Evolutionary conservation across 35 echinoderm and acorn worm species (phyloP), one percentile per base, ranked within the genome.

Genomic region (Hemicentrotus pulcherrimus): DNA sequence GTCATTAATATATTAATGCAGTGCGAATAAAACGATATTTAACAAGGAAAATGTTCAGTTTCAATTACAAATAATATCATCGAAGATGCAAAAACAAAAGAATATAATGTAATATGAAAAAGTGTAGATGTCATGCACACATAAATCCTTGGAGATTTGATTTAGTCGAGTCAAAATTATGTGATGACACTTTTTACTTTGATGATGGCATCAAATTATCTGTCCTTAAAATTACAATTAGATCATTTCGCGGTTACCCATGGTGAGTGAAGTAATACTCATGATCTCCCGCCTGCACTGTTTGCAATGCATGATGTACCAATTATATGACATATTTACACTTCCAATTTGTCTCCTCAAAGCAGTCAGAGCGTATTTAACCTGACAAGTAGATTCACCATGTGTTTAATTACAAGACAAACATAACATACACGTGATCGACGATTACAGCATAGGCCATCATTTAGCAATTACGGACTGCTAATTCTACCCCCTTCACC

Each of bases 391-490:
- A 47, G 18, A 90, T 47, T 22, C 31, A 90, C 32, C 18, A 15
- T n/a, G 32, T 24, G 46, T 90, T 47, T 90, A 47, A 90, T 90
- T 90, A 47, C 88, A 90, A 90, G 12, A 90, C 88, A 90, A 90
- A 90, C 88, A 47, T 6, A 15, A 15, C 45, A 46, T 41, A 15
- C 88, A 24, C 32, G 28, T 90, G 32, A 22, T 19, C 45, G 88
- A 33, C 65, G 19, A 78, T 22, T 78, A 78, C 65, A 78, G 65
- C 22, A 78, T 7, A 78, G 65, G 0, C 32, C 48, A 93, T 93
- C 91, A 93, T 93, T 93, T 47, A 93, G 48, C 91, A 47, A 93
- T 93, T 93, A 93, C 88, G 9, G 22, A 31, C n/a, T 48, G 46
- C 48, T 55, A 31, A 93, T 93, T 93, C 48, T n/a, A 24, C 28